Conservation (phyloP, 2,797 vertebrate genomes). For the Pitangus sulphuratus region DNA sequence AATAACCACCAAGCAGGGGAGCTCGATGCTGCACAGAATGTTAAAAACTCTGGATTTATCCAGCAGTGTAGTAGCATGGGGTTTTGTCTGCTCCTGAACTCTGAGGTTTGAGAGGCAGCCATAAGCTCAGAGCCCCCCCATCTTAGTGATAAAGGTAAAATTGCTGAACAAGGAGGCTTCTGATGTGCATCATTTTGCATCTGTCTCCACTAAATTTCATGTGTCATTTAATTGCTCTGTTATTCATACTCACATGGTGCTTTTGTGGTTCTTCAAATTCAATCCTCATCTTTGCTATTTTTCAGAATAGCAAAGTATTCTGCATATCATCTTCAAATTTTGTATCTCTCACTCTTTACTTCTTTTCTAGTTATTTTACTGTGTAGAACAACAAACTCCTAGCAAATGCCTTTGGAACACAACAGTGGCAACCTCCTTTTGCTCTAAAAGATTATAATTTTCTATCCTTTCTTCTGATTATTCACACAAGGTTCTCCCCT, state of each 20-base stretch:
- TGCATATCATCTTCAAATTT: background rate
- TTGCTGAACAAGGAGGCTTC: background rate
- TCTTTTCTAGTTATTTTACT: background rate
- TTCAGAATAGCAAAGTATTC: background rate
- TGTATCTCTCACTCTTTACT: background rate
- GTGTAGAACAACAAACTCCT: background rate
- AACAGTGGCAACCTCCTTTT: fast-evolving
- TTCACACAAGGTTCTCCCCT: background rate
- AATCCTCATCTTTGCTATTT: background rate
- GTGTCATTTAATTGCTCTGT: background rate
- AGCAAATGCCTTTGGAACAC: background rate
- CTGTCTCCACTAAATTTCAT: background rate
- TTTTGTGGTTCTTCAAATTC: background rate
- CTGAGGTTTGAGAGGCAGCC: background rate
- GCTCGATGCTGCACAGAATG: fast-evolving
- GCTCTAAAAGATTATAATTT: background rate
- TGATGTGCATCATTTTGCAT: background rate
- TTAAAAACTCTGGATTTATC: background rate
- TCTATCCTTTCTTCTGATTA: background rate
- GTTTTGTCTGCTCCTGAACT: background rate
- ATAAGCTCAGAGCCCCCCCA: background rate
- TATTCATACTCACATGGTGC: background rate
- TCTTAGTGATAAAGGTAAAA: background rate
- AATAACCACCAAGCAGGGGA: background rate
- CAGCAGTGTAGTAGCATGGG: background rate